Evolutionary conservation across 2,888 invertebrate species (phyloP), one percentile per base, ranked within the genome.

Genomic region (Dilophus febrilis): DNA sequence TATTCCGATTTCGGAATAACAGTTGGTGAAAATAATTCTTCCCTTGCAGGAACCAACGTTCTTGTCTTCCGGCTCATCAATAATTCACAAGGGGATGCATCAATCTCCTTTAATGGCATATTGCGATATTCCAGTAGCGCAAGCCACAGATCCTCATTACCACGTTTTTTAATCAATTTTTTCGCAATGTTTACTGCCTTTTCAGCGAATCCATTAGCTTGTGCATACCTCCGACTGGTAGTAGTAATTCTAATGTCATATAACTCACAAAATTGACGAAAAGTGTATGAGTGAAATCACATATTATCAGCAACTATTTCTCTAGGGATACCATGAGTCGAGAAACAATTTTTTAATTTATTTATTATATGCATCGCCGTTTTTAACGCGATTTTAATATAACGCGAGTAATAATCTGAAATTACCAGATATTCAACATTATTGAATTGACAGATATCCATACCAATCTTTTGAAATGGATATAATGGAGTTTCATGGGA

Each of bases 151-250:
- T 34, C 37, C 13, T 26, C 18, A 2, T 33, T 16, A 11, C 18
- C 3, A 8, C 34, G 12, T 34, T 33, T 36, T 26, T 31, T 13
- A 16, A 40, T n/a, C n/a, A 40, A 22, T 7, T 18, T 29, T 30
- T 40, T 40, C 4, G 40, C 40, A 30, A 22, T 41, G 10, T 32
- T 29, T n/a, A 40, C 41, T 11, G 27, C 27, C 27, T 27, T 27
- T 27, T 27, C 11, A 27, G 38, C 38, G 12, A 46, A 34, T 1
- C 48, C 48, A 34, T 51, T 52, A 6, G 47, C 44, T 37, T 44
- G 41, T 12, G 48, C 44, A 35, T 50, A 49, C 4, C 38, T 39
- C n/a, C 50, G 50, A 42, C 48, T 49, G 3, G 42, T 41, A 2
- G 43, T 45, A 14, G 37, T 37, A 17, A 47, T 31, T 18, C 42